Base-by-base conservation (phyloP, 2,113 vertebrate genomes). In the Athene noctua region DNA sequence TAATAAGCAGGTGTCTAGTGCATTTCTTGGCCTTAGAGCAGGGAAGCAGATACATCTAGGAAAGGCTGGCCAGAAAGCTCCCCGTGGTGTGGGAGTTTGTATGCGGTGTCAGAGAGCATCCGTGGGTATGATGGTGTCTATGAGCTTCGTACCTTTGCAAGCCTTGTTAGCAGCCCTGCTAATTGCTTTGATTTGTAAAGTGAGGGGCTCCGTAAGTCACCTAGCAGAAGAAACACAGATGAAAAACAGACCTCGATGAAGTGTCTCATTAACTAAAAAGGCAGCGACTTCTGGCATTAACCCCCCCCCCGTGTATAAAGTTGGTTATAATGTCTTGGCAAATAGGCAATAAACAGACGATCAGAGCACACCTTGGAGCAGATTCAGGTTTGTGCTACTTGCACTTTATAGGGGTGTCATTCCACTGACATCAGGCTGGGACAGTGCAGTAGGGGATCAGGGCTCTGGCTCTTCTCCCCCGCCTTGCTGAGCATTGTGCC, bases 241-340 rank as follows among this genome's bases (percentile, higher is more conserved):
- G 86, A 74, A 91, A 96, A 88, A 0, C 93, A 96, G 91, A 86
- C 94, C 95, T 91, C 86, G 83, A 88, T 92, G 91, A 89, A 91
- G 94, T 88, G 83, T 92, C 89, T 96, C 83, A 93, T 91, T 94
- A 94, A 84, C 30, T 87, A 29, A 81, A 95, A 94, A 92, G 44
- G 94, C 92, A 94, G 80, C 62, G 59, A 38, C 78, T 79, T 68
- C 0, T 23, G 83, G 65, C 77, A 61, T 49, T 87, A 67, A 47
- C 67, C 63, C 25, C 21, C 66, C 29, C 20, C 5, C 23, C 1
- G 0, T 71, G 11, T 2, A 8, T 26, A 63, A 71, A 54, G 61
- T 80, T 82, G 80, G 49, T 38, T 91, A 7, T 38, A 30, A 68
- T 16, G 57, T 21, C 92, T 79, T 84, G 88, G 86, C 57, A 63